Base-by-base conservation (phyloP, 2,113 vertebrate species). In the Leucopsar rothschildi region DNA sequence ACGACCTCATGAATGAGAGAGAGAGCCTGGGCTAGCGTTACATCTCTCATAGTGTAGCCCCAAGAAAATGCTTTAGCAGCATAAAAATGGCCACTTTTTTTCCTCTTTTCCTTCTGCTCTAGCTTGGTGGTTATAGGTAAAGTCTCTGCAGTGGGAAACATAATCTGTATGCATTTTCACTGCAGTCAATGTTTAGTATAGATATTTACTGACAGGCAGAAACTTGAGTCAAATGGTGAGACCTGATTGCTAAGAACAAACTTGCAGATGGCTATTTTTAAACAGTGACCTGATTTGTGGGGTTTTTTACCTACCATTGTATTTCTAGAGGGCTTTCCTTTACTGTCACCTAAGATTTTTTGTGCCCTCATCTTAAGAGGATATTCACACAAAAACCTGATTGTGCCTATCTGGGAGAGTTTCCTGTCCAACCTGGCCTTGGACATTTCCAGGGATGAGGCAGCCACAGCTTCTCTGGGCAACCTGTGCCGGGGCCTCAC, bases 1-100 rank as follows among this genome's bases (percentile, higher is more conserved):
- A 15, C 0, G 0, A 49, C 5, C 17, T 82, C 16, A 13, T 47
- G 53, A 75, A 59, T 20, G 69, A 42, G 33, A 57, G 22, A 9
- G 15, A 71, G 40, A 69, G 18, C 25, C 28, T 71, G 52, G 57
- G 14, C 31, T 79, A 13, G 21, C 33, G 6, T 23, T 45, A 0
- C 4, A 7, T 52, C 5, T 76, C 40, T 63, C 1, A 0, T 11
- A 72, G 39, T 18, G 28, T 18, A 71, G 45, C 13, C 22, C 9
- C 37, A 64, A 25, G 68, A 81, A 61, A 93, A 25, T 66, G 52
- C 42, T 77, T 68, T 33, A 94, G 44, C 49, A 64, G 15, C 33
- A 31, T 71, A 10, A 42, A 77, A 76, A 37, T 52, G 31, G 8
- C 35, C 23, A 37, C 20, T 52, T 56, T 45, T 55, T 37, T 53